A percentile compares a stretch with the other conserved stretches of the same genome.
Conservation (phyloP, 2,797 vertebrate genomes). For the Pitangus sulphuratus region DNA sequence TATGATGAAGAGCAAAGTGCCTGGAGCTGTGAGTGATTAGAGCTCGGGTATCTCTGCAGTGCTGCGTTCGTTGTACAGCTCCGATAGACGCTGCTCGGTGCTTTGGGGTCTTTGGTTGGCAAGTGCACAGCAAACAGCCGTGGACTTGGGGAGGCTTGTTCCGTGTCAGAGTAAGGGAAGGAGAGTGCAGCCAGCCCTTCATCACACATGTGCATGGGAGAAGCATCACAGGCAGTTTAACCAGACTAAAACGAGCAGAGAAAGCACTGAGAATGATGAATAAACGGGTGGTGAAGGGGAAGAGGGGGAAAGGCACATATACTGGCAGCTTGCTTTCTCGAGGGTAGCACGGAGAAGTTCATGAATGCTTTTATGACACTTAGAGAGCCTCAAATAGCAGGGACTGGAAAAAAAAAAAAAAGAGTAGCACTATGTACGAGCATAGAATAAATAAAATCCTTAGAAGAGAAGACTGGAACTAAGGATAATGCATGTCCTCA, state of each 20-base stretch:
- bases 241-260: background rate
- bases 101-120: background rate
- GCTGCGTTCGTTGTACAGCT: background rate
- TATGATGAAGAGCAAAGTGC: constrained; percentile 9
- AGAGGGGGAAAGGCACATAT: background rate
- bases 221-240: background rate
- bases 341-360: background rate
- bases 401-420: background rate
- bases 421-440: background rate
- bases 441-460: background rate
- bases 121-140: background rate
- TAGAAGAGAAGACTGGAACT: background rate
- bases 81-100: background rate
- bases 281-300: background rate
- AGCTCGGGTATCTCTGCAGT: background rate
- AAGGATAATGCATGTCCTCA: background rate
- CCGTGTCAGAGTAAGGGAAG: background rate
- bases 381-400: background rate
- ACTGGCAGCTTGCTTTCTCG: background rate
- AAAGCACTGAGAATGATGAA: background rate
- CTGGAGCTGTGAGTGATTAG: background rate
- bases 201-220: background rate
- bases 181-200: background rate
- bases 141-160: background rate
- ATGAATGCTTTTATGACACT: background rate